Evolutionary conservation across 2,888 invertebrate species (phyloP).

Genomic region (Deilephila porcellus): DNA sequence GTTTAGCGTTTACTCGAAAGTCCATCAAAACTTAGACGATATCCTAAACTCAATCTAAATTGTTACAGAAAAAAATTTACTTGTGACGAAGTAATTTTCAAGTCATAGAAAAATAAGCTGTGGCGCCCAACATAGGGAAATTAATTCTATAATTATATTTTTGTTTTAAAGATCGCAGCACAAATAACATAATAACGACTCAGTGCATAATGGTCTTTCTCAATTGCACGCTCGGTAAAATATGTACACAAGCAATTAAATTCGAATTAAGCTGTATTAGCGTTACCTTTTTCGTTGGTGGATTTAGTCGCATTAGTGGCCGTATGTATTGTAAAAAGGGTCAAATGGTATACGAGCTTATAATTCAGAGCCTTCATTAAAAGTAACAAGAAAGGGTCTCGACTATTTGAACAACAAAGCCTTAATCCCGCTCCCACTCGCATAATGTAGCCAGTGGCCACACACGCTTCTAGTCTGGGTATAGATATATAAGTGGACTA

Average conservation of each 20-base stretch:
- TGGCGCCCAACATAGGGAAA: too few species aligned
- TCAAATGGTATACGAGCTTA: conserved; percentile 13
- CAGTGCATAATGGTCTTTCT: neutral
- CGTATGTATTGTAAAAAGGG: conserved; percentile 16
- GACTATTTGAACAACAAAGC: neutral
- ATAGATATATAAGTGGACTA: neutral
- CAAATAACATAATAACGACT: neutral
- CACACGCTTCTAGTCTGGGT: neutral
- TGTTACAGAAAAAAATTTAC: too few species aligned
- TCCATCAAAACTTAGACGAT: too few species aligned
- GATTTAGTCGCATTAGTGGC: neutral
- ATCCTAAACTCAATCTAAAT: too few species aligned
- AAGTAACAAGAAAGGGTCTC: conserved; percentile 20
- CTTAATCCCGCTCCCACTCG: neutral
- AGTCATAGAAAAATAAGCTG: too few species aligned
- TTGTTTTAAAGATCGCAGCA: neutral
- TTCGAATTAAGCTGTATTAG: neutral
- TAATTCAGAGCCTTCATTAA: conserved; percentile 21
- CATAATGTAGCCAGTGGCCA: neutral
- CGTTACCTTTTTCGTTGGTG: neutral
- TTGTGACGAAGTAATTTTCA: too few species aligned
- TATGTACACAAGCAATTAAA: neutral
- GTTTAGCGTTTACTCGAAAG: too few species aligned
- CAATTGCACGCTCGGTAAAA: neutral
- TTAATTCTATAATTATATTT: too few species aligned